Conservation (phyloP, 2,113 vertebrate genomes). For the Dromiciops gliroides region DNA sequence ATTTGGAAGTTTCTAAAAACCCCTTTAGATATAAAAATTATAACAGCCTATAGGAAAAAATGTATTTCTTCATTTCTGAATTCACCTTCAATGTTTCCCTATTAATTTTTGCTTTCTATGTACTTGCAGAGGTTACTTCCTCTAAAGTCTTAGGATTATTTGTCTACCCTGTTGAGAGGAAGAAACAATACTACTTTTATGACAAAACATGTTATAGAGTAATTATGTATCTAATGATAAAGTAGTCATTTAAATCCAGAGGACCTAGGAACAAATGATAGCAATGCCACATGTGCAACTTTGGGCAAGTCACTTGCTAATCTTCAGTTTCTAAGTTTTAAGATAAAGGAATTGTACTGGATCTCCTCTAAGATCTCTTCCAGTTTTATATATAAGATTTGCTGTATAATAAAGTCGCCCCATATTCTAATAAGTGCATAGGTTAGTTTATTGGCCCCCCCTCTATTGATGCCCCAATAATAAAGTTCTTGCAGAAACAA, state of each 20-base stretch:
- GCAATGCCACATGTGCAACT: neutral
- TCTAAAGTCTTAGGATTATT: neutral
- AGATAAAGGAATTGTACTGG: neutral
- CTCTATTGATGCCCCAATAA: neutral
- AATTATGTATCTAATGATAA: neutral
- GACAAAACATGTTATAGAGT: neutral
- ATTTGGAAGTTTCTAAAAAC: neutral
- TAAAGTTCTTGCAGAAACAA: neutral
- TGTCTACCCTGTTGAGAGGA: neutral
- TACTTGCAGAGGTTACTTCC: neutral
- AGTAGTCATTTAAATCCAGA: neutral
- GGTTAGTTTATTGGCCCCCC: neutral
- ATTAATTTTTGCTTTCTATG: neutral
- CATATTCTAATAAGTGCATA: neutral
- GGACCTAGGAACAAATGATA: neutral
- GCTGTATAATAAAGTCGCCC: neutral
- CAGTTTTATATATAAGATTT: neutral
- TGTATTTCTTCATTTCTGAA: neutral
- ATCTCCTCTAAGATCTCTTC: neutral
- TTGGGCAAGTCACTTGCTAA: neutral
- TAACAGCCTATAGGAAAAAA: neutral
- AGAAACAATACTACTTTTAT: neutral
- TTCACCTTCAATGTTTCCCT: neutral
- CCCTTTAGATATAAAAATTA: neutral
- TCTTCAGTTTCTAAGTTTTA: neutral